A percentile compares a stretch with the other conserved stretches of the same genome.
These are phyloP conservation scores for Mungos mungo DNA, from an alignment of 2,113 vertebrate species.

Conservation along the genomic window DNA sequence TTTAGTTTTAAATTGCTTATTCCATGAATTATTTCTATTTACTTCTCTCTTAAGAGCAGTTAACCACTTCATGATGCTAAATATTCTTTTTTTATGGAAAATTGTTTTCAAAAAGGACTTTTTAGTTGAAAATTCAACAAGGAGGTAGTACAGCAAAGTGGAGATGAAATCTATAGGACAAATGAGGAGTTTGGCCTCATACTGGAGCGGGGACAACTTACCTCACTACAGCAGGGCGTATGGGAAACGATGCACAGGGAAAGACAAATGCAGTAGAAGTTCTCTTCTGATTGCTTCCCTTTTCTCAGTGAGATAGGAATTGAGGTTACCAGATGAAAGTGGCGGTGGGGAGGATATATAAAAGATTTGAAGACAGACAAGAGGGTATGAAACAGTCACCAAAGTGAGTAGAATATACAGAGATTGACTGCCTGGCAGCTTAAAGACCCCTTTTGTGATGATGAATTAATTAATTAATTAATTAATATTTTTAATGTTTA, in stretches of 20 bases:
- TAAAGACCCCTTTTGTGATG: background rate
- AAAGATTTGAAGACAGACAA: background rate
- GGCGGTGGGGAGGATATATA: background rate
- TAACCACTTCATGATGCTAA: background rate
- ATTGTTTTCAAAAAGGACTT: background rate
- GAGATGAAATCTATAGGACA: background rate
- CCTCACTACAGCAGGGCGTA: background rate
- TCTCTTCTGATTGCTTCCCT: background rate
- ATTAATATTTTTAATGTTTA: no score
- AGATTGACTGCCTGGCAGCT: background rate
- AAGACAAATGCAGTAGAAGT: background rate
- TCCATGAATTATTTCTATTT: conserved; percentile 9
- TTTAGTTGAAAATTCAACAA: background rate
- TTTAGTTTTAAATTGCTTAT: background rate
- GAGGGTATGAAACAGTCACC: background rate
- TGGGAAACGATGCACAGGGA: background rate
- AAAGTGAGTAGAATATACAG: background rate
- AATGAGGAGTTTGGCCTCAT: background rate
- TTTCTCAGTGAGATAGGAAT: background rate
- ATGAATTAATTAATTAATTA: no score
- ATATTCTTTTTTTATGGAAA: background rate
- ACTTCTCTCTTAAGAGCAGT: background rate
- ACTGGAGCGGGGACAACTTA: background rate
- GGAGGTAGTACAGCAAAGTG: background rate
- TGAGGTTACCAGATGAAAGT: background rate